Evolutionary conservation across 2,797 vertebrate species (phyloP).

Genomic region (Rhabdomys pumilio): DNA sequence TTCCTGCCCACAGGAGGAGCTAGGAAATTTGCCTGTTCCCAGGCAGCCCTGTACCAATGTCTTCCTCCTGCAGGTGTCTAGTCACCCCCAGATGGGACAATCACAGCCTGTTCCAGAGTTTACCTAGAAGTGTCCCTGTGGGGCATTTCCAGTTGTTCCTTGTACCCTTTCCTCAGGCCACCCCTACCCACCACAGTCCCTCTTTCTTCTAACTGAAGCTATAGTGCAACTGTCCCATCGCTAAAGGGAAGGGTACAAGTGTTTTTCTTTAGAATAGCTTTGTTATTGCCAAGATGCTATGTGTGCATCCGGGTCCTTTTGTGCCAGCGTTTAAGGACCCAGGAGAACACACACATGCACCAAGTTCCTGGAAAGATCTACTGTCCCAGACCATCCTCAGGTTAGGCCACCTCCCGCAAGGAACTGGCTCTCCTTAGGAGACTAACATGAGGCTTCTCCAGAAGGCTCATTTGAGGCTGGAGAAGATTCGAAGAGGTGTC

Average conservation of each 20-base stretch:
- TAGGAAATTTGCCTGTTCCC: not conserved
- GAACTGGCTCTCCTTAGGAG: not conserved
- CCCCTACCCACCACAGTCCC: too few relatives aligned
- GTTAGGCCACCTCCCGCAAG: not conserved
- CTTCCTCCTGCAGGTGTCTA: not conserved
- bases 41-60: not conserved
- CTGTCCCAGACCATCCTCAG: not conserved
- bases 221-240: not conserved
- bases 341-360: not conserved
- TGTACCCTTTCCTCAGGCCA: not conserved
- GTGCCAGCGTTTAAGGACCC: not conserved
- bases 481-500: fast-evolving
- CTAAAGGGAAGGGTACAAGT: not conserved
- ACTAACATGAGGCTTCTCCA: not conserved
- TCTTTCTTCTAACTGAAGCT: not conserved
- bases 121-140: not conserved
- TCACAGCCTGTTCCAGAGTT: not conserved
- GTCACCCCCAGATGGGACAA: not conserved
- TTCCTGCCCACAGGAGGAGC: not conserved
- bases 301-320: not conserved
- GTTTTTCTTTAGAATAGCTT: not conserved
- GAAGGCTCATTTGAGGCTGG: not conserved
- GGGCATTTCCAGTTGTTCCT: not conserved
- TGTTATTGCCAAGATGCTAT: not conserved
- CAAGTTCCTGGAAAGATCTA: not conserved